Evolutionary conservation across 2,113 vertebrate species (phyloP), one percentile per base, ranked within the genome.

Genomic region (Zapornia atra): DNA sequence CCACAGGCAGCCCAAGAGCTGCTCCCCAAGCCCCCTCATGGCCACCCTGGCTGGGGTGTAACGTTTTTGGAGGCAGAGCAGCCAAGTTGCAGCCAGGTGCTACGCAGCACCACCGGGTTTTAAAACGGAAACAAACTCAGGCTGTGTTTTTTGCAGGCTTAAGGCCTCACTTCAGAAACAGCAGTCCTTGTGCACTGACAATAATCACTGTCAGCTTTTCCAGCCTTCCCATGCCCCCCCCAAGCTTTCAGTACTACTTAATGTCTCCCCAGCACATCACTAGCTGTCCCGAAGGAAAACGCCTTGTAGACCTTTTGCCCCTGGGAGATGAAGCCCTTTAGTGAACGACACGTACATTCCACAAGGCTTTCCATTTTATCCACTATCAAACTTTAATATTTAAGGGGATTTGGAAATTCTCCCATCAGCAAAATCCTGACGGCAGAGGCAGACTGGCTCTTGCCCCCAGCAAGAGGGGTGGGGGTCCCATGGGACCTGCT

Each of bases 381-480:
- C 2, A 9, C 6, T 53, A 17, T 6, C 7, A n/a, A 82, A 59
- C 19, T 7, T 26, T 5, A 36, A 40, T 31, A 44, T 54, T 53
- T 7, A 26, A 82, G 22, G 33, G 29, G 26, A 42, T 21, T 17
- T 25, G 22, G 28, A 64, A 78, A 51, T 14, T 72, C 12, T 59
- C 59, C 42, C 1, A 2, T 3, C 10, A 2, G 18, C 13, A 42
- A 48, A 46, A 15, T 69, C 34, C 60, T 57, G 34, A n/a, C 0
- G 4, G 17, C 2, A 2, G 57, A 71, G 24, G 51, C 28, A 21
- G 18, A 54, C 2, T 1, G 1, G 33, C 36, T 38, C 25, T 20
- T 1, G 8, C 29, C 29, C 21, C 34, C 57, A 53, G 29, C 1
- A 4, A 54, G 29, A 65, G 28, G 70, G 29, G 8, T 10, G 24